Percentiles rank a stretch among this genome's conserved stretches.
phyloP scores from a whole-genome alignment of 2,113 vertebrate genomes.

The Oceanodroma tethys region DNA sequence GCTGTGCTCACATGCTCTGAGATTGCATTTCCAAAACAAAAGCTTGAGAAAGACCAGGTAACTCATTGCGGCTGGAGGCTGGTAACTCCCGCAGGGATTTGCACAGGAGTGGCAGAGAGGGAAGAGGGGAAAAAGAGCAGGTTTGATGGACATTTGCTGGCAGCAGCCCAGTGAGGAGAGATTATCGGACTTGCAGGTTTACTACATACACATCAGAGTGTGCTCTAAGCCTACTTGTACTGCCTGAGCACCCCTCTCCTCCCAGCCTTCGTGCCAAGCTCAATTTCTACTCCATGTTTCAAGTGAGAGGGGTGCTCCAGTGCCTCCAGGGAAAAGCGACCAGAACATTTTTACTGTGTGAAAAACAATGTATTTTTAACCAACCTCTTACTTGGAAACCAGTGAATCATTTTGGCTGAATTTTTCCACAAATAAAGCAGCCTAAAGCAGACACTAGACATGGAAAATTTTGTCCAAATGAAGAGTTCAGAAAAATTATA shows the following conservation, averaged over 20 bases:
- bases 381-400: background rate
- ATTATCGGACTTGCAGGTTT: background rate
- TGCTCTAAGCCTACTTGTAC: background rate
- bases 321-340: background rate
- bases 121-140: background rate
- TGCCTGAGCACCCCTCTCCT: background rate
- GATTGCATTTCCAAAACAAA: background rate
- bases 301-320: background rate
- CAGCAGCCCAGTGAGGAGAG: background rate
- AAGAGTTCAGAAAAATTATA: background rate
- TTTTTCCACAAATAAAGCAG: slow-evolving; percentile 39
- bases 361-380: slow-evolving; percentile 60
- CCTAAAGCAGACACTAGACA: background rate
- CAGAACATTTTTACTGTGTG: background rate
- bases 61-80: background rate
- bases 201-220: background rate
- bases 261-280: fast-evolving
- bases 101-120: background rate
- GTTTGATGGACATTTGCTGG: background rate
- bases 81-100: background rate
- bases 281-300: background rate
- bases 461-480: background rate
- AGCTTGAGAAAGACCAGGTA: background rate
- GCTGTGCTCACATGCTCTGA: background rate
- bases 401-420: slow-evolving; percentile 28